A percentile compares a stretch with the other conserved stretches of the same genome.
phyloP scores from a whole-genome alignment of 2,797 vertebrate species.

The Hemibagrus guttatus region DNA sequence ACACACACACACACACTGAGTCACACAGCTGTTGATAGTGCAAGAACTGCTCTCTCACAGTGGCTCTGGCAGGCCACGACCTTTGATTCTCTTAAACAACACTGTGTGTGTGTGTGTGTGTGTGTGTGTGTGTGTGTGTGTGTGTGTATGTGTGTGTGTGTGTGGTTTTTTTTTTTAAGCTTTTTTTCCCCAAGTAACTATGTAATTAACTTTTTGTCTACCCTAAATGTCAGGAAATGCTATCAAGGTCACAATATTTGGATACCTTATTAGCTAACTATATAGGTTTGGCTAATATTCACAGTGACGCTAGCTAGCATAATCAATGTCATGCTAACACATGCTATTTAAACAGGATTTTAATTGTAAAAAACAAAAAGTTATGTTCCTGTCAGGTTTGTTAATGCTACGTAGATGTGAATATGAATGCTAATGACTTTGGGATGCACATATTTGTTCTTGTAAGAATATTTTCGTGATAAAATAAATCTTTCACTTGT shows the following conservation, averaged over 20 bases:
- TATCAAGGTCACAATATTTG: neutral
- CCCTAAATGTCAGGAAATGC: neutral
- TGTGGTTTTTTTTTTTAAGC: neutral
- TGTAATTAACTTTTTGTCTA: neutral
- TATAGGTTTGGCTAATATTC: neutral
- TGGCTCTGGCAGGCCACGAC: slow-evolving; percentile 36
- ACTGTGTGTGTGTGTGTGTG: neutral
- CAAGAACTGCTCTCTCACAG: slow-evolving; percentile 46
- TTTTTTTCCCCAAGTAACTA: neutral
- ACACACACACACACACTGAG: slow-evolving; percentile 55
- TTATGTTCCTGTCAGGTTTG: neutral
- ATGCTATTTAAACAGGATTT: neutral
- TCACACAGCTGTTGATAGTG: slow-evolving; percentile 59
- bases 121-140: neutral
- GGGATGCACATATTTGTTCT: too few species aligned
- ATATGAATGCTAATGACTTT: neutral
- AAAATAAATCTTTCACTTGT: too few species aligned
- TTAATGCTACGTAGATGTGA: neutral
- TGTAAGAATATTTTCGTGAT: too few species aligned
- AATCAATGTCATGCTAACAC: neutral
- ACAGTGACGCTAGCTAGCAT: neutral
- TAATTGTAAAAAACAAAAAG: neutral
- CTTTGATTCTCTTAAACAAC: neutral
- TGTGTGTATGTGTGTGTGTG: neutral
- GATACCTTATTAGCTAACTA: neutral